These are phyloP conservation scores for Agrochola lychnidis DNA, from an alignment of 2,888 invertebrate genomes.

Conservation along the genomic window DNA sequence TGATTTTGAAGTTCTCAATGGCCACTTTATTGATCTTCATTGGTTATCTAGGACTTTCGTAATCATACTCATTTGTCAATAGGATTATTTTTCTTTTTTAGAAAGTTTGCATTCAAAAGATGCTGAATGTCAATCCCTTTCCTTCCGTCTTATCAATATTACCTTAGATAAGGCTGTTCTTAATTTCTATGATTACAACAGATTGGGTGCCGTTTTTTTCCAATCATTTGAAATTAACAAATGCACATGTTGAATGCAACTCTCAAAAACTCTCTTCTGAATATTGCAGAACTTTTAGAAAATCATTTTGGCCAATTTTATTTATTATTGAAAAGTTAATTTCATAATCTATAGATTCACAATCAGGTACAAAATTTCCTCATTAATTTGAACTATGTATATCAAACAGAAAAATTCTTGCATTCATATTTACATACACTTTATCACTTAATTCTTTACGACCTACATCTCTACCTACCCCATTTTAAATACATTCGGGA, in stretches of 20 bases:
- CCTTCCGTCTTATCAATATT: not conserved
- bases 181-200: too few relatives aligned
- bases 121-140: not conserved
- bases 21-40: not conserved
- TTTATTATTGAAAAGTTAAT: too few relatives aligned
- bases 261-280: not conserved
- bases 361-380: not conserved
- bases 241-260: not conserved
- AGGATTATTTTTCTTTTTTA: not conserved
- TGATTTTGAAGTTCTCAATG: not conserved
- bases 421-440: not conserved
- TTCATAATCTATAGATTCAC: not conserved
- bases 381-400: too few relatives aligned
- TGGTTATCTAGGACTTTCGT: not conserved
- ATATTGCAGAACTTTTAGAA: not conserved
- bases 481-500: constrained; percentile 15
- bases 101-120: not conserved
- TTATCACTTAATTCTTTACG: constrained; percentile 1
- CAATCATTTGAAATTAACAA: not conserved
- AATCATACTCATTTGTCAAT: not conserved
- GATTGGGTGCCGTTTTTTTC: too few relatives aligned
- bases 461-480: constrained; percentile 35
- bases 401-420: not conserved
- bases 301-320: not conserved
- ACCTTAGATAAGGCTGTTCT: too few relatives aligned